Percentiles rank a stretch among this genome's conserved stretches.
Conservation (phyloP, 37 sponge, comb jelly and placozoan species). For the Bolinopsis microptera region DNA sequence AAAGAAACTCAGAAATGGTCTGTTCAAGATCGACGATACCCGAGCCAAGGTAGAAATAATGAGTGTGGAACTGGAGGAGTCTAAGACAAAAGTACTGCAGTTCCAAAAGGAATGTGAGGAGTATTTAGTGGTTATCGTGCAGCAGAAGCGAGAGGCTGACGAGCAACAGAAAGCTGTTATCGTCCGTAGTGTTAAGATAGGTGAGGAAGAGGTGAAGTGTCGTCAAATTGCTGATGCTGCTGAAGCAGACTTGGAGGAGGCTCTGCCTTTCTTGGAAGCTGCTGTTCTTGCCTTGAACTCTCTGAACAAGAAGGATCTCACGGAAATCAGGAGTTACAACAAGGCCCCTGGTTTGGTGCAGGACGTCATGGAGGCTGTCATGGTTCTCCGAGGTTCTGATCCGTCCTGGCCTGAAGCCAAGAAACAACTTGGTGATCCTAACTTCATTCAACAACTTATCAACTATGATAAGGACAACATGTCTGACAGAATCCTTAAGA, state of each 20-base stretch:
- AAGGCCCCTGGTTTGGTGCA: conserved; percentile 92
- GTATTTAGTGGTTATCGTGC: conserved; percentile 92
- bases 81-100: conserved; percentile 84
- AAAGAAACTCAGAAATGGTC: conserved; percentile 88
- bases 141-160: conserved; percentile 97
- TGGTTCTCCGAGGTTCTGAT: conserved; percentile 90
- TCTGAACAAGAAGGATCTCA: conserved; percentile 94
- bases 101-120: conserved; percentile 99
- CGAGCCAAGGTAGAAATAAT: conserved; percentile 94
- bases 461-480: conserved; percentile 97
- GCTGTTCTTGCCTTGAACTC: conserved; percentile 91
- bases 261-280: conserved; percentile 91
- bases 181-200: conserved; percentile 94
- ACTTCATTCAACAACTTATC: conserved; percentile 90
- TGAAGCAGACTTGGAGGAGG: conserved; percentile 94
- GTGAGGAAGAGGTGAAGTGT: conserved; percentile 92
- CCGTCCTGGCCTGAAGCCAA: conserved; percentile 98
- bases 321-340: conserved; percentile 95
- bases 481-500: conserved; percentile 87
- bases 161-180: conserved; percentile 92
- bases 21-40: conserved; percentile 92
- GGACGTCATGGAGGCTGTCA: conserved; percentile 94
- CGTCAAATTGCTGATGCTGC: conserved; percentile 84
- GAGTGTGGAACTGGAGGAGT: conserved; percentile 91
- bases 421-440: conserved; percentile 87